Evolutionary conservation across 2,888 invertebrate species (phyloP), one percentile per base, ranked within the genome.

Genomic region (Dermolepida albohirtum): DNA sequence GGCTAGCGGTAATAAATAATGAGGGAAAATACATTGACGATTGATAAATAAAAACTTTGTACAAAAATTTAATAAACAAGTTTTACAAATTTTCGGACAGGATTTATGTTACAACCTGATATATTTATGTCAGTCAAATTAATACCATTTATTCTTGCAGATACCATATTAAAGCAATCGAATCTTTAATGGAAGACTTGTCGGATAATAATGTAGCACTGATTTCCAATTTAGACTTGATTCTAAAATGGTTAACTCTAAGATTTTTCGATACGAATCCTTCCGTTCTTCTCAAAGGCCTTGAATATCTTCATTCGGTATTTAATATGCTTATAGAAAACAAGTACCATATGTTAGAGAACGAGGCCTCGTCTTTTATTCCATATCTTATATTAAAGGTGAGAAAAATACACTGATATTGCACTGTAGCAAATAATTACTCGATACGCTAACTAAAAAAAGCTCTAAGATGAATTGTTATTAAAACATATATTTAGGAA

Each of bases 251-350:
- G 98, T 83, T 97, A 75, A 97, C 98, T 0, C 85, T 99, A 52
- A 87, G 98, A 69, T 99, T 99, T 85, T 98, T 97, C 79, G 98
- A 99, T 85, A 99, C 98, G 22, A 99, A 99, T 86, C 98, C 98
- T 8, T 96, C 97, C 12, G 98, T 98, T 41, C 87, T 98, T 69
- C 87, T 98, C 75, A 97, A 96, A 85, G 96, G 94, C n/a, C 85
- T 98, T 75, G 98, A 98, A 80, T 98, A 96, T 83, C 85, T 98
- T 10, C 90, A 92, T 71, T 83, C 88, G 14, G 92, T 97, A 67
- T 97, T 98, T 83, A 89, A 89, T 71, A 87, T 91, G 79, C 86
- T 97, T 34, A 91, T 92, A 52, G 90, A 92, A 44, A 88, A 89
- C 70, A 91, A 92, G 70, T 97, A 97, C 81, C 91, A 91, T 44